Base-by-base conservation (phyloP, 2,797 vertebrate species). In the Rhinatrema bivittatum region DNA sequence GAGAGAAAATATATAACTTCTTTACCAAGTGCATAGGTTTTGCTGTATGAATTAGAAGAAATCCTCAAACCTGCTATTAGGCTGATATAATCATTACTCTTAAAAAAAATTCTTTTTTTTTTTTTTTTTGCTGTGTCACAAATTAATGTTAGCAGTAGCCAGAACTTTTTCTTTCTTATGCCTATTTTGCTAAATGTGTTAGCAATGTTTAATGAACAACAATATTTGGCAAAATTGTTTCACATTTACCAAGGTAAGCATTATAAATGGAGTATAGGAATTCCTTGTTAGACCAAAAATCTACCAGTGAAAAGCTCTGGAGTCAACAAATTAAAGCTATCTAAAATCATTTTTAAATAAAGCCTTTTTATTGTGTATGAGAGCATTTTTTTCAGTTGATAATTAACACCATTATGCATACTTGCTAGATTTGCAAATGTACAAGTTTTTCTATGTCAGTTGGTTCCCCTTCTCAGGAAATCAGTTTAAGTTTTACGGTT, bases 381-480 rank as follows among this genome's bases (percentile, higher is more conserved):
- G 61, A 60, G 38, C 46, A 60, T 71, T 78, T 79, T 32, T 70
- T 69, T 67, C 55, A 71, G 58, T 62, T 81, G 75, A 80, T 79
- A 76, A 73, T 83, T 79, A 69, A 71, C 62, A 68, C 65, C 78
- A 75, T 83, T 85, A 78, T 79, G 60, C 68, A 73, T 68, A 44
- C 68, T 74, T 73, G 75, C 76, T 77, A 78, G 78, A 81, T 79
- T 80, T 78, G 67, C 73, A 81, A 71, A 81, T 80, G 80, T 80
- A 72, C 71, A 82, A 68, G 73, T 74, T 81, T 85, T 82, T 81
- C 79, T 66, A 82, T 79, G 76, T 76, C 74, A 75, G 72, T 75
- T 79, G 76, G 69, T 74, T 83, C 74, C 69, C 70, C 84, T 80
- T 73, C 79, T 81, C 71, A 85, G 79, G 75, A 84, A 83, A 83